Base-by-base conservation (phyloP, 2,113 vertebrate species). In the Pteronura brasiliensis region DNA sequence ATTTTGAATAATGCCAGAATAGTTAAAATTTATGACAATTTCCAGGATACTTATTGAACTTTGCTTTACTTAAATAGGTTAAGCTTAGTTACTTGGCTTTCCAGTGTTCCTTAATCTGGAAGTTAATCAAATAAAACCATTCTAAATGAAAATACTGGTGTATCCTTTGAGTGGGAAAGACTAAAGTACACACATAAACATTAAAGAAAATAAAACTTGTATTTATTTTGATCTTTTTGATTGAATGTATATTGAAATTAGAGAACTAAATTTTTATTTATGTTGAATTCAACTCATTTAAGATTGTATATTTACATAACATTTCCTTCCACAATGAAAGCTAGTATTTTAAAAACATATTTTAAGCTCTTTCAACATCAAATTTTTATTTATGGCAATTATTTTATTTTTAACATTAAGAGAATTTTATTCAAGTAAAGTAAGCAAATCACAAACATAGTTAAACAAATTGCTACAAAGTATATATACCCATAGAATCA, bases 1-100 rank as follows among this genome's bases (percentile, higher is more conserved):
- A 98, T 97, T 96, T 81, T 59, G 36, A 91, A 96, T 96, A 97
- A 72, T 86, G 29, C 31, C 90, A 93, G 96, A 90, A 93, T 49
- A 98, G 89, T 77, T 67, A 65, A 52, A 96, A 88, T 90, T 90
- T 89, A 42, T 85, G 65, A 59, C 36, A 82, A 84, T 95, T 98
- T 95, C 95, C 96, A 93, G 96, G 84, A 29, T 85, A n/a, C 44
- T 97, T 93, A 89, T 39, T 18, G 52, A 97, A 82, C 71, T 93
- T 96, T 97, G 90, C 93, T 96, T 89, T 90, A 71, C 88, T 95
- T 96, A 83, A 90, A 81, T 39, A 63, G 4, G 8, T 85, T 92
- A 80, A 1, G 0, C 81, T 96, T 96, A 96, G 88, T 57, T 89
- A 49, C 49, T 61, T 69, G 13, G 15, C 67, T 86, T 97, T 96